A percentile compares a stretch with the other conserved stretches of the same genome.
Evolutionary conservation across 2,888 invertebrate genomes (phyloP).

Genomic region (Machimus rusticus): DNA sequence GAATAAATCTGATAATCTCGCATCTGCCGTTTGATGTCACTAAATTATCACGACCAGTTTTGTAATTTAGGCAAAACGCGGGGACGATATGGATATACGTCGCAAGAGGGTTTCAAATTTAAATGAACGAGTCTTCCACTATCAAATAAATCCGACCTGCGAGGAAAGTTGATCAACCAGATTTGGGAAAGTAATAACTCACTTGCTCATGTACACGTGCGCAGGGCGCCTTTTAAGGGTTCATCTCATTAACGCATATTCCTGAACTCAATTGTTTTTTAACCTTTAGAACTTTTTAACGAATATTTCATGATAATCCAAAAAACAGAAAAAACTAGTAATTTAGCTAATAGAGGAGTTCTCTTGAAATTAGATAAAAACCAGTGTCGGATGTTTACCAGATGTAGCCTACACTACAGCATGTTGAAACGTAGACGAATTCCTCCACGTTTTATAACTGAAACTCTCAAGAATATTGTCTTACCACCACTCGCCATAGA

Average conservation of each 20-base stretch:
- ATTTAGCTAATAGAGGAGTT: not conserved
- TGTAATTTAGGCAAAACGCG: not conserved
- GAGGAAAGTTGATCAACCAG: constrained; percentile 15
- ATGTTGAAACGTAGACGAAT: constrained; percentile 6
- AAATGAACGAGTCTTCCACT: not conserved
- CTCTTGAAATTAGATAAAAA: constrained; percentile 4
- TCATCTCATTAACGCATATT: not conserved
- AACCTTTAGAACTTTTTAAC: not conserved
- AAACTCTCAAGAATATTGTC: constrained; percentile 37
- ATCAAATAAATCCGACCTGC: not conserved
- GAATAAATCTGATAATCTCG: constrained; percentile 33
- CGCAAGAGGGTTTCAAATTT: not conserved
- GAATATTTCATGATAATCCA: not conserved
- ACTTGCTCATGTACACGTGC: constrained; percentile 22
- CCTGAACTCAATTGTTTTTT: not conserved
- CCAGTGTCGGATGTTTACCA: constrained; percentile 16
- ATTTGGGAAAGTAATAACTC: constrained; percentile 17
- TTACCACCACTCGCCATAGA: not conserved
- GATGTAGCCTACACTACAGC: not conserved
- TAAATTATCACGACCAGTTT: constrained; percentile 37
- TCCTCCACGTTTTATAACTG: constrained; percentile 19
- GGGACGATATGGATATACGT: constrained; percentile 5
- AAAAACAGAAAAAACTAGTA: not conserved
- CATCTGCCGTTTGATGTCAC: constrained; percentile 39
- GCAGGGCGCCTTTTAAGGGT: not conserved